phyloP scores from a whole-genome alignment of 1,140 invertebrate genomes.

The Drosophila tsacasi region DNA sequence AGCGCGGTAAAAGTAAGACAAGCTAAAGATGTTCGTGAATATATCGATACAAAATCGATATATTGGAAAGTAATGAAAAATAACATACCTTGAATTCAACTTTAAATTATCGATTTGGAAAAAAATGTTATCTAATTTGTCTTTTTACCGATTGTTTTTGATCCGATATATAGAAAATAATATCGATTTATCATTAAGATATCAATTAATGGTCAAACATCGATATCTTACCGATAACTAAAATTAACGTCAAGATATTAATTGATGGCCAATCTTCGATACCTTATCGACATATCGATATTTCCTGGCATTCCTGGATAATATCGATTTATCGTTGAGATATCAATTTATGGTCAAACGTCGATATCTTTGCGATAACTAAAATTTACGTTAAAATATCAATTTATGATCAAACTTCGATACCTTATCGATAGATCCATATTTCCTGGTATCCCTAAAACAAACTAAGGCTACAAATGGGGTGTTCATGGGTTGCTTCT shows the following conservation, averaged over 20 bases:
- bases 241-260: not conserved
- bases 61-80: no score
- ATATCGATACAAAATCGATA: not conserved
- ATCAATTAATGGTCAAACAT: not conserved
- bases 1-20: constrained; percentile 35
- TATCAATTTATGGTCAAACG: not conserved
- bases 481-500: constrained; percentile 42
- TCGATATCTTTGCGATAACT: not conserved
- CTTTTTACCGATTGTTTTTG: not conserved
- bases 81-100: not conserved
- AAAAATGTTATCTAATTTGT: not conserved
- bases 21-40: constrained; percentile 23
- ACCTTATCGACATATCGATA: not conserved
- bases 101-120: not conserved
- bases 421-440: not conserved
- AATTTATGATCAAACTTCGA: not conserved
- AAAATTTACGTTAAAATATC: not conserved
- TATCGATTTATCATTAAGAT: not conserved
- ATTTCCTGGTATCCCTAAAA: not conserved
- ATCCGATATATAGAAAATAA: not conserved
- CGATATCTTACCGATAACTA: not conserved
- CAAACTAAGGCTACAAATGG: constrained; percentile 56
- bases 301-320: not conserved
- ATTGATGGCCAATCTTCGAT: not conserved
- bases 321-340: no score